Base-by-base conservation (phyloP, 2,888 invertebrate genomes). In the Drosophila bunnanda region DNA sequence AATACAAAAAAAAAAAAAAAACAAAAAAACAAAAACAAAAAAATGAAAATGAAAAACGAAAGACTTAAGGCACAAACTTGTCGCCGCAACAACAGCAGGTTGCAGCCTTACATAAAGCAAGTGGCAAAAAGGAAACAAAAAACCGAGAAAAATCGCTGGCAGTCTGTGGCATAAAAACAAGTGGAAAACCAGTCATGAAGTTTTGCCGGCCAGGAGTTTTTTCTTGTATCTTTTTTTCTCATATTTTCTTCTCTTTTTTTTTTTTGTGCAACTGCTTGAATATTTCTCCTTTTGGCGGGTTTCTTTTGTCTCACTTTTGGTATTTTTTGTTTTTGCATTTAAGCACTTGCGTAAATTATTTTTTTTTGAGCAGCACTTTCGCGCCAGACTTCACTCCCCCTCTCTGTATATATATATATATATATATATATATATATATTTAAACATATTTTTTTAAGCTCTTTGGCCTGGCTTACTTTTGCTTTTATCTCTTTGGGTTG, bases 31-130 rank as follows among this genome's bases (percentile, higher is more conserved):
- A 7, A 2, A 25, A 25, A 25, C 25, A 20, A 12, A 30, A 10
- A 46, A 44, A 15, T n/a, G 25, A 48, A 61, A 43, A 43, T 43
- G 36, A 65, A 82, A 77, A 82, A 70, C 72, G 68, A 75, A 85
- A 80, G 75, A 85, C 83, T 79, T 67, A 79, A 82, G 86, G 50
- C 82, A 77, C 75, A 82, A 80, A 70, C 86, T 82, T 77, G 81
- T 72, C 70, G 69, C 71, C 22, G 62, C 60, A 1, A 20, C 61
- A 41, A 17, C 69, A 39, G 72, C 68, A 58, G 58, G 44, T 68
- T 43, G 56, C 77, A 56, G 64, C 79, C 79, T 79, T 82, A 82
- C 80, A 80, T 84, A 81, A 80, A 81, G 67, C 65, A 70, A 68
- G 71, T 70, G 70, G 70, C 71, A 70, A 34, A 34, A 54, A 46